These are phyloP conservation scores for Xanthorhoe designata DNA, from an alignment of 2,888 invertebrate species.

Conservation along the genomic window DNA sequence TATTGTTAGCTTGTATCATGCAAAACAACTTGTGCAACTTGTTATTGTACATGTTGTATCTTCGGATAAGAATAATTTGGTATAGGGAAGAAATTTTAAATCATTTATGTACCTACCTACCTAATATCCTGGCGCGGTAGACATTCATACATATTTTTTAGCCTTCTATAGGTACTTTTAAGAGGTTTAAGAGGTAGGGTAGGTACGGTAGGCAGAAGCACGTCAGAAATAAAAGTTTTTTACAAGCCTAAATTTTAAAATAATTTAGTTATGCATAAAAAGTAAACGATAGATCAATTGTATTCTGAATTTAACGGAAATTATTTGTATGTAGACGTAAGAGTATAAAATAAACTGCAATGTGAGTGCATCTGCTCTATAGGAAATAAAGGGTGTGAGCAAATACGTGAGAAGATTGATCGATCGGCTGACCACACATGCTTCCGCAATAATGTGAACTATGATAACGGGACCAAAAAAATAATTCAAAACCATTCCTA, in stretches of 20 bases:
- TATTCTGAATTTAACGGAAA: background rate
- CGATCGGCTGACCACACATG: slow-evolving; percentile 40
- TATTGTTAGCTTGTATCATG: slow-evolving; percentile 20
- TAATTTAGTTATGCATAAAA: no score
- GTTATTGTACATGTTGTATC: background rate
- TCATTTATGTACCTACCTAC: no score
- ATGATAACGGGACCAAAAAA: slow-evolving; percentile 4
- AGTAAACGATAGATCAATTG: no score
- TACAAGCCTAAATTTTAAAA: no score
- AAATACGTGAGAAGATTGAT: slow-evolving; percentile 39
- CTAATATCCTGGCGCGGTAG: no score
- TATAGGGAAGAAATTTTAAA: no score
- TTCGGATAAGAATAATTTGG: background rate
- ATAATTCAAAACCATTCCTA: background rate
- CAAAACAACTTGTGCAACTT: slow-evolving; percentile 7
- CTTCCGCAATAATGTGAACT: slow-evolving; percentile 18
- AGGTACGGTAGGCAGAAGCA: no score
- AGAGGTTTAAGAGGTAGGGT: no score
- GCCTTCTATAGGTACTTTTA: no score
- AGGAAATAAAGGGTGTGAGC: slow-evolving; percentile 41
- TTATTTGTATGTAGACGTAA: background rate
- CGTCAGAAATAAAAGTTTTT: no score
- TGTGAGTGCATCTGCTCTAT: slow-evolving; percentile 32
- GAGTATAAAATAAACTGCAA: slow-evolving; percentile 30
- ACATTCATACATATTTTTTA: no score